A percentile compares a stretch with the other conserved stretches of the same genome.
Conservation (phyloP, 30 jellyfish, hydroid and myxozoan species). For the Calvadosia cruxmelitensis region DNA sequence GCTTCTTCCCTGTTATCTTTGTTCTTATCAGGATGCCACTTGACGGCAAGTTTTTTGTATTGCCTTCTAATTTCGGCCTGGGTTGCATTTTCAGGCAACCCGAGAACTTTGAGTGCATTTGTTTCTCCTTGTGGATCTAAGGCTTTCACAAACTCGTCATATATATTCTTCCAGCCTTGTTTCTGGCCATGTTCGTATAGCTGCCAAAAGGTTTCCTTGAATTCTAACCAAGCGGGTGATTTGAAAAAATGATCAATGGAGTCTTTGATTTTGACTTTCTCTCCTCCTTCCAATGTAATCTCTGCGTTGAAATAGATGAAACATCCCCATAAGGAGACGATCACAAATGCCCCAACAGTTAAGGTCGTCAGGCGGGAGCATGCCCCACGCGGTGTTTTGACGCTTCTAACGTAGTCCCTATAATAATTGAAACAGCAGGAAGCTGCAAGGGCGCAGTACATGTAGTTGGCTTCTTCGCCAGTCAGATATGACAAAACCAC, state of each 20-base stretch:
- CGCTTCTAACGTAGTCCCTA: slow-evolving; percentile 44
- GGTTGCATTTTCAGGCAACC: slow-evolving; percentile 59
- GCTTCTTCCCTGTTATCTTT: slow-evolving; percentile 59
- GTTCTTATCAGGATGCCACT: slow-evolving; percentile 93
- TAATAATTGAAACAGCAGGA: slow-evolving; percentile 52
- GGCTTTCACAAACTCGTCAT: slow-evolving; percentile 89
- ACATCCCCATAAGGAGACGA: slow-evolving; percentile 71
- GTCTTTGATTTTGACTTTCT: slow-evolving; percentile 72
- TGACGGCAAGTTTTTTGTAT: slow-evolving; percentile 59
- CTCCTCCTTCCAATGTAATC: slow-evolving; percentile 91
- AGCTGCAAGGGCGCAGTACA: slow-evolving; percentile 82
- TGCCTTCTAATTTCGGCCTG: slow-evolving; percentile 55
- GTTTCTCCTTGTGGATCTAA: slow-evolving; percentile 95
- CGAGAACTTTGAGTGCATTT: slow-evolving; percentile 75
- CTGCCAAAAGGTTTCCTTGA: slow-evolving; percentile 72
- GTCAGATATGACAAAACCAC: slow-evolving; percentile 10
- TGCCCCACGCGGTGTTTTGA: slow-evolving; percentile 11
- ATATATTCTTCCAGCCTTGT: slow-evolving; percentile 87
- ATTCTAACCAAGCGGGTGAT: slow-evolving; percentile 98
- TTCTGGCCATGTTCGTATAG: slow-evolving; percentile 74
- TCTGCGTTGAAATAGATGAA: slow-evolving; percentile 88
- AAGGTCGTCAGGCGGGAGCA: slow-evolving; percentile 49
- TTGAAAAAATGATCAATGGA: slow-evolving; percentile 81
- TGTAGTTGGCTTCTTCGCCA: slow-evolving; percentile 64
- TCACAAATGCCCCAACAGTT: slow-evolving; percentile 47